A percentile compares a stretch with the other conserved stretches of the same genome.
These are phyloP conservation scores for Ips typographus DNA, from an alignment of 1,140 invertebrate species.

Conservation along the genomic window DNA sequence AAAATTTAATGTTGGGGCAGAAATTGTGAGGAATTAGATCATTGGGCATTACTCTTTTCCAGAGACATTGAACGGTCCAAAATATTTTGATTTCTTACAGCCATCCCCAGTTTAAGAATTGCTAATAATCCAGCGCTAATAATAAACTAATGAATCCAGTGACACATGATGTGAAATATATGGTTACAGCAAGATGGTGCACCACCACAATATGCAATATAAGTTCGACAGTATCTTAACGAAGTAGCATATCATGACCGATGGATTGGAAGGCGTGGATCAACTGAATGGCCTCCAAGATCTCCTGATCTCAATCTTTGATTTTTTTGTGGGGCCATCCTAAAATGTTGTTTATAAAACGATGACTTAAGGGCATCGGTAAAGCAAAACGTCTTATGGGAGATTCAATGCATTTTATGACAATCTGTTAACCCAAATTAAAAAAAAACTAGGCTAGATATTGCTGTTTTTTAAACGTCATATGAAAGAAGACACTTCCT, in stretches of 20 bases:
- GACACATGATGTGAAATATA: neutral
- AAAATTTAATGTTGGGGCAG: conserved; percentile 20
- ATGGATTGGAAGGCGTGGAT: conserved; percentile 47
- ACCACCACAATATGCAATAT: no score
- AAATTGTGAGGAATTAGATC: conserved; percentile 16
- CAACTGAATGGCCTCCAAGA: conserved; percentile 44
- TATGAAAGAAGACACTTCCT: no score
- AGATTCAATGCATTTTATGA: no score
- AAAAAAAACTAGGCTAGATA: no score
- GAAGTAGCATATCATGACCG: conserved; percentile 33
- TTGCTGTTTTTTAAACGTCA: no score
- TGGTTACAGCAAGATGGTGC: no score
- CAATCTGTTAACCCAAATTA: no score
- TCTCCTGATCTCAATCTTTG: conserved; percentile 46
- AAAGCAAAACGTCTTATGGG: no score
- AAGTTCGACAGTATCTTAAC: conserved; percentile 31
- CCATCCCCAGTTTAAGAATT: neutral
- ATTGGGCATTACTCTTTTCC: conserved; percentile 22
- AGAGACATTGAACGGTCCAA: conserved; percentile 16
- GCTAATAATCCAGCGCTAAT: conserved; percentile 8
- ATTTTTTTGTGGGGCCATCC: conserved; percentile 45
- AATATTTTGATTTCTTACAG: conserved; percentile 26
- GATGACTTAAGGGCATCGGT: no score
- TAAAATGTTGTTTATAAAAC: conserved; percentile 36
- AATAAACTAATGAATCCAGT: neutral